These are phyloP conservation scores for Uropsilus gracilis DNA, from an alignment of 2,113 vertebrate genomes.

Conservation along the genomic window DNA sequence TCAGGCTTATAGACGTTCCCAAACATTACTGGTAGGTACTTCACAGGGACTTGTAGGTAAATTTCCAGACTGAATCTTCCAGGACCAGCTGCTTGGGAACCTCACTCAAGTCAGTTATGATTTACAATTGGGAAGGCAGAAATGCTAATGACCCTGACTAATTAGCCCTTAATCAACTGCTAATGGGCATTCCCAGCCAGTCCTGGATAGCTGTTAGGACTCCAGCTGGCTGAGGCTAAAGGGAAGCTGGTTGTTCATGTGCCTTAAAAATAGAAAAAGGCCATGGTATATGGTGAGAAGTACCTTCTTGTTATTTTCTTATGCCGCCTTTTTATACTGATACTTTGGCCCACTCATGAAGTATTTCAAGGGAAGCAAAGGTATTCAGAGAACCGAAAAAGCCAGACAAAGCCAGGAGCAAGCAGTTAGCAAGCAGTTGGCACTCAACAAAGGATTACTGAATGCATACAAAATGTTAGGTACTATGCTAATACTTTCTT, in stretches of 20 bases:
- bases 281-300: not conserved
- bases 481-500: not conserved
- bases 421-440: not conserved
- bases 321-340: not conserved
- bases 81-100: constrained; percentile 24
- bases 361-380: not conserved
- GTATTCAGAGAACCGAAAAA: not conserved
- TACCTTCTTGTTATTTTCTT: not conserved
- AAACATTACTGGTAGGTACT: not conserved
- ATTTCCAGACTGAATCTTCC: not conserved
- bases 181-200: constrained; percentile 62
- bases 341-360: not conserved
- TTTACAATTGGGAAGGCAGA: constrained; percentile 73
- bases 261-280: constrained; percentile 7
- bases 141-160: constrained; percentile 66
- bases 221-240: constrained; percentile 6
- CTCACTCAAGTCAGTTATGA: constrained; percentile 46
- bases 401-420: not conserved
- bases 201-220: constrained; percentile 38
- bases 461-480: not conserved
- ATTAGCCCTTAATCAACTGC: constrained; percentile 76
- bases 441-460: not conserved
- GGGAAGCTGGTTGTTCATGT: not conserved
- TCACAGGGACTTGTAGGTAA: not conserved
- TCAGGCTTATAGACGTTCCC: not conserved